Conservation (phyloP, 1,140 invertebrate genomes). For the Mycetomoellerius zeteki region DNA sequence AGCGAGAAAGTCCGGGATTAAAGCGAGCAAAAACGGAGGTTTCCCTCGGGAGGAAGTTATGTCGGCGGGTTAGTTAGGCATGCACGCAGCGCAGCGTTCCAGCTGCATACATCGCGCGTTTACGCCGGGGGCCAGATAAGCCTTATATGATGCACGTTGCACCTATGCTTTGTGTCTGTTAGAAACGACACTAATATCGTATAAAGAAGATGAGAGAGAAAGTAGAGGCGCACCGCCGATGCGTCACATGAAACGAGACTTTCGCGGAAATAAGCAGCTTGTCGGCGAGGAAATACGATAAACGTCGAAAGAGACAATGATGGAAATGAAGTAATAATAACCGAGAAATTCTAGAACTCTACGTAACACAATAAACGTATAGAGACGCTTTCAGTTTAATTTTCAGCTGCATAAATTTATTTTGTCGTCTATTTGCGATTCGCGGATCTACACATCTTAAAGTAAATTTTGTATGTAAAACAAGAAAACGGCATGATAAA, state of each 20-base stretch:
- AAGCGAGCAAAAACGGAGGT: constrained; percentile 35
- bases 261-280: constrained; percentile 27
- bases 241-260: constrained; percentile 13
- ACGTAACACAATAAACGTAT: neutral
- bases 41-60: constrained; percentile 46
- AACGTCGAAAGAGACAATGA: constrained; percentile 34
- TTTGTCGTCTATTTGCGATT: neutral
- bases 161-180: constrained; percentile 52
- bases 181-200: constrained; percentile 27
- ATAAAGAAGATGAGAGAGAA: neutral
- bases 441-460: neutral
- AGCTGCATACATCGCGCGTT: constrained; percentile 54
- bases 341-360: neutral
- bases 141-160: constrained; percentile 42
- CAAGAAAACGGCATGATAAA: neutral
- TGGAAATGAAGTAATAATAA: constrained; percentile 26
- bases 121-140: constrained; percentile 53
- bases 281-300: constrained; percentile 14
- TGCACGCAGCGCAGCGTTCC: constrained; percentile 49
- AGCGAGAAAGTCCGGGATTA: constrained; percentile 17
- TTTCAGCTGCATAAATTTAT: neutral
- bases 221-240: neutral
- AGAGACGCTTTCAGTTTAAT: constrained; percentile 4
- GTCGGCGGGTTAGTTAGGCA: constrained; percentile 57
- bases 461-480: neutral